Evolutionary conservation across 1,140 invertebrate genomes (phyloP), one percentile per base, ranked within the genome.

Genomic region (Zophobas morio): DNA sequence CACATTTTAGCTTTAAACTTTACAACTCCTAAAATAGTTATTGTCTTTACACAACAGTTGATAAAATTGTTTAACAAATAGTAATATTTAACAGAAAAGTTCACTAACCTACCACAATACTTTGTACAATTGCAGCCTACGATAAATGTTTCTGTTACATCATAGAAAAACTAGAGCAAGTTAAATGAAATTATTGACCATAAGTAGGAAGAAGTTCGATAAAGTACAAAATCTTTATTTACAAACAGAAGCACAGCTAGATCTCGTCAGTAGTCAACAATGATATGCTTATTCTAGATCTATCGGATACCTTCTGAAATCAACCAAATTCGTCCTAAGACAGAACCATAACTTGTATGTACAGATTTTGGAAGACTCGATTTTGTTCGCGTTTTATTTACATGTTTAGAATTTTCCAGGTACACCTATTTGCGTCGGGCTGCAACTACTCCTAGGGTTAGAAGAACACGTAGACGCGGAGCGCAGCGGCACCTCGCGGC

Each of bases 1-100:
- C 70, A 72, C 70, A 36, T 56, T 66, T 76, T 76, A 37, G 49
- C 1, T 20, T 76, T 76, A 35, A 75, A 72, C 54, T 75, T 53
- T 78, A 78, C 76, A 74, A 53, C 42, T 75, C 81, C 81, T 83
- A 81, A 83, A 81, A 79, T 85, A 85, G 79, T 85, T 85, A 85
- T 85, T 85, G 84, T 85, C 84, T 82, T 83, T 85, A 85, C 84
- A 85, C 84, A 85, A 85, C 84, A 85, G 83, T 84, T 81, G 76
- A 66, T 66, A 66, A 40, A 60, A 66, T 66, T 33, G 37, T 57
- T 57, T 57, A 63, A 79, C 57, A 36, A 70, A 70, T 72, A 77
- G 33, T 40, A 57, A 71, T 54, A 47, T 72, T 32, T 53, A 77
- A 76, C 42, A 5, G 53, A 33, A 73, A 78, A 76, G 63, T 76